Base-by-base conservation (phyloP, 1,140 invertebrate genomes). In the Drosophila lacteicornis region DNA sequence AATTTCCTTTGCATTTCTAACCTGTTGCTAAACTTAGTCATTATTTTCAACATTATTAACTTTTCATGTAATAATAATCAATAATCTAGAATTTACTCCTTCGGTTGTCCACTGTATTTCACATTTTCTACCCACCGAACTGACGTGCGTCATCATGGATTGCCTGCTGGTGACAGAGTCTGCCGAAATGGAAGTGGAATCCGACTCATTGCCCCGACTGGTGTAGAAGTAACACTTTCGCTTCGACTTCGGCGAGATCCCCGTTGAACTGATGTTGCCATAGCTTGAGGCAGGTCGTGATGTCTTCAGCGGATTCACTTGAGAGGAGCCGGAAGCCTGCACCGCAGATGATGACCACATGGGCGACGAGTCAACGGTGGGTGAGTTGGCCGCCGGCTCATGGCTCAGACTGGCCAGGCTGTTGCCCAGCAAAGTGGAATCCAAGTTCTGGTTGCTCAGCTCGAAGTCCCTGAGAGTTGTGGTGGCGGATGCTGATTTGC, bases 81-180 rank as follows among this genome's bases (percentile, higher is more conserved):
- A 4, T 36, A 12, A 36, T 36, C 8, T 36, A 36, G 8, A 36
- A 47, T 6, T 4, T 13, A 30, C 50, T 17, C 50, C 19, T 36
- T 53, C 30, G 50, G 33, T 36, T 11, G 5, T 36, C 17, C 19
- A 1, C 4, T 2, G 33, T 42, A 42, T 7, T 36, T 13, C 12
- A 13, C 25, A 38, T 17, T 36, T 56, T 33, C 3, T 22, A 75
- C 88, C 91, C 82, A 94, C 94, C 77, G 93, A 92, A 49, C 93
- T 94, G 33, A 93, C 92, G 17, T 94, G 94, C 11, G 93, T 93
- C 77, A 94, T 79, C 36, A 93, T 85, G 2, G 94, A 96, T 27
- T 95, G 94, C 43, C 94, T 92, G 3, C 96, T 96, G 9, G 93
- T 94, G 2, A 94, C 94, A 1, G 96, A 96, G 9, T 96, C 95